Conservation (phyloP, 2,797 vertebrate genomes). For the Cynopterus sphinx region DNA sequence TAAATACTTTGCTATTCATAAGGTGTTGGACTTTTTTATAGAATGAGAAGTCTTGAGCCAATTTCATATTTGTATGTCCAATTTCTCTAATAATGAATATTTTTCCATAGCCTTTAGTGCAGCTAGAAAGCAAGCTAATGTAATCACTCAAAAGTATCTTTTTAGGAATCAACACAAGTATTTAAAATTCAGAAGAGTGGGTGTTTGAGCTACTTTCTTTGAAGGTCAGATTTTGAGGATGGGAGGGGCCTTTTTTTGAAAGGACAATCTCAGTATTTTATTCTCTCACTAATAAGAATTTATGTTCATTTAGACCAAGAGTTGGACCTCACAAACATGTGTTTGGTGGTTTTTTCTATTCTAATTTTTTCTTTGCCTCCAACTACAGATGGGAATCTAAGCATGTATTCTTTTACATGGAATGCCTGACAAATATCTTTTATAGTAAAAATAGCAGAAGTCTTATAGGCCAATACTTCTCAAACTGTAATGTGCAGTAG, state of each 20-base stretch:
- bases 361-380: slow-evolving; percentile 26
- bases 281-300: slow-evolving; percentile 44
- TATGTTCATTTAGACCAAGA: slow-evolving; percentile 18
- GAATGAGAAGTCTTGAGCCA: slow-evolving; percentile 49
- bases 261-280: slow-evolving; percentile 19
- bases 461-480: neutral
- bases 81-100: slow-evolving; percentile 58
- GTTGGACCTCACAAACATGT: neutral
- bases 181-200: slow-evolving; percentile 59
- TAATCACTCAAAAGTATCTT: slow-evolving; percentile 21
- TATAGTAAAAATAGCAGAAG: neutral
- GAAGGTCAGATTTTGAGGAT: slow-evolving; percentile 20
- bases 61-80: slow-evolving; percentile 48
- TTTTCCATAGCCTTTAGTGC: slow-evolving; percentile 26
- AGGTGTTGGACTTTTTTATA: slow-evolving; percentile 34
- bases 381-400: slow-evolving; percentile 66
- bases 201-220: slow-evolving; percentile 39
- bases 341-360: slow-evolving; percentile 13
- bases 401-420: slow-evolving; percentile 50
- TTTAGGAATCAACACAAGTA: slow-evolving; percentile 13
- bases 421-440: neutral
- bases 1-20: slow-evolving; percentile 55
- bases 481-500: neutral
- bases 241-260: neutral
- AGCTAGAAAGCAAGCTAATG: slow-evolving; percentile 45